phyloP scores from a whole-genome alignment of 2,113 vertebrate species.

The Dinomys branickii region DNA sequence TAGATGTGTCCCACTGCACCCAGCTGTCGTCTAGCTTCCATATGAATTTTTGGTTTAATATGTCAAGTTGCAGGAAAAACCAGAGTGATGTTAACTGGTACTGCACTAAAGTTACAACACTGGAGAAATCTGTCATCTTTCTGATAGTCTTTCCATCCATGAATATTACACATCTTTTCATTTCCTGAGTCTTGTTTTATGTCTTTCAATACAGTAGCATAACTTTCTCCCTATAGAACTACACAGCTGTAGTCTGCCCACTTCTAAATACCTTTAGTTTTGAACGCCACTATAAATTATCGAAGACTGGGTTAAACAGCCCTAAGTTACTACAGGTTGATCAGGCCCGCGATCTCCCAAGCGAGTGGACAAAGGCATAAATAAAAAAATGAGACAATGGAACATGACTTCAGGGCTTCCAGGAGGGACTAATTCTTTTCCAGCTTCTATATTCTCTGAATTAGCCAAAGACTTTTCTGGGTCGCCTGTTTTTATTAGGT shows the following conservation, averaged over 20 bases:
- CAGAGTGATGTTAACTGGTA: not conserved
- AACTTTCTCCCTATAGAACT: not conserved
- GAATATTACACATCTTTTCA: not conserved
- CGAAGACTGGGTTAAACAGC: too few relatives aligned
- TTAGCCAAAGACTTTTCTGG: too few relatives aligned
- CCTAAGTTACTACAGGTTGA: too few relatives aligned
- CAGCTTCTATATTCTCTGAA: too few relatives aligned
- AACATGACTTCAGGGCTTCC: too few relatives aligned
- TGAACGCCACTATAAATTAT: not conserved
- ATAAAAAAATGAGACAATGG: too few relatives aligned
- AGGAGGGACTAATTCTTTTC: too few relatives aligned
- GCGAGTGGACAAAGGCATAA: too few relatives aligned
- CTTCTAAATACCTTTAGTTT: conserved; percentile 21
- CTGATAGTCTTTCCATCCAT: not conserved
- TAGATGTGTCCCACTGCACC: not conserved
- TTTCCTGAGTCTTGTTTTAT: not conserved
- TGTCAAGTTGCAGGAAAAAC: not conserved
- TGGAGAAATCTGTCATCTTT: not conserved
- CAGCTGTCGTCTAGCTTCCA: not conserved
- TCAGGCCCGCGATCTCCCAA: too few relatives aligned
- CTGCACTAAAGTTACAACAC: not conserved
- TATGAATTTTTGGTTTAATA: not conserved
- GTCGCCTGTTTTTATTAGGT: too few relatives aligned
- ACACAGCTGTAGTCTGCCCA: not conserved
- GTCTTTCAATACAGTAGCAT: not conserved